Percentiles rank a stretch among this genome's conserved stretches.
These are phyloP conservation scores for Drosophila ogumai DNA, from an alignment of 1,140 invertebrate species.

Conservation along the genomic window DNA sequence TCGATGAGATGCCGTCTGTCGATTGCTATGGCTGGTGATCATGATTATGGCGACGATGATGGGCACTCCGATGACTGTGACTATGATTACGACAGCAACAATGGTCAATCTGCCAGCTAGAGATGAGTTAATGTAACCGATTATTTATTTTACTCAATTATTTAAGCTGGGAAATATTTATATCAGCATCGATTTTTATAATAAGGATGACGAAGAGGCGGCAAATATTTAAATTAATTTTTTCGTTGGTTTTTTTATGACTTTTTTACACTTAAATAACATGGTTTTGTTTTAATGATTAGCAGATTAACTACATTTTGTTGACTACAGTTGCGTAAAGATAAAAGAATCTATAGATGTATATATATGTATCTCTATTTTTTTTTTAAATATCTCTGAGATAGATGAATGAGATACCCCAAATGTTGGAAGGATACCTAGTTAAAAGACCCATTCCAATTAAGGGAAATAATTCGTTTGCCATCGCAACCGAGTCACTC, in stretches of 20 bases:
- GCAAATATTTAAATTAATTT: too few relatives aligned
- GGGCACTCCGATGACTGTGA: constrained; percentile 39
- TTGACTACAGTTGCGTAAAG: too few relatives aligned
- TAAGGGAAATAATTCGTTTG: neutral
- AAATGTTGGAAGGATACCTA: neutral
- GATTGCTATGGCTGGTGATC: constrained; percentile 53
- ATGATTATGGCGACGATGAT: constrained; percentile 51
- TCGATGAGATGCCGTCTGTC: constrained; percentile 54
- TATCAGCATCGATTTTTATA: too few relatives aligned
- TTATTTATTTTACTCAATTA: neutral
- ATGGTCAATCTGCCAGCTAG: constrained; percentile 16
- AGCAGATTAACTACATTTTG: too few relatives aligned
- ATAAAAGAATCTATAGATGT: too few relatives aligned
- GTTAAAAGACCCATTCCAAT: constrained; percentile 3
- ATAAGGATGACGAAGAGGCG: too few relatives aligned
- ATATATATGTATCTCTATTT: too few relatives aligned
- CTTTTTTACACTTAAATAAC: too few relatives aligned
- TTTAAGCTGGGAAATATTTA: neutral
- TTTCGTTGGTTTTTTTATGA: too few relatives aligned
- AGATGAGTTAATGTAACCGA: constrained; percentile 13
- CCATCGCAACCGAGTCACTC: constrained; percentile 1
- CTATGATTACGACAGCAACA: constrained; percentile 42
- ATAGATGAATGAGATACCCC: too few relatives aligned
- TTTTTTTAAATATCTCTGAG: too few relatives aligned
- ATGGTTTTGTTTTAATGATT: too few relatives aligned